A percentile compares a stretch with the other conserved stretches of the same genome.
Conservation (phyloP, 2,113 vertebrate species). For the Rafetus swinhoei region DNA sequence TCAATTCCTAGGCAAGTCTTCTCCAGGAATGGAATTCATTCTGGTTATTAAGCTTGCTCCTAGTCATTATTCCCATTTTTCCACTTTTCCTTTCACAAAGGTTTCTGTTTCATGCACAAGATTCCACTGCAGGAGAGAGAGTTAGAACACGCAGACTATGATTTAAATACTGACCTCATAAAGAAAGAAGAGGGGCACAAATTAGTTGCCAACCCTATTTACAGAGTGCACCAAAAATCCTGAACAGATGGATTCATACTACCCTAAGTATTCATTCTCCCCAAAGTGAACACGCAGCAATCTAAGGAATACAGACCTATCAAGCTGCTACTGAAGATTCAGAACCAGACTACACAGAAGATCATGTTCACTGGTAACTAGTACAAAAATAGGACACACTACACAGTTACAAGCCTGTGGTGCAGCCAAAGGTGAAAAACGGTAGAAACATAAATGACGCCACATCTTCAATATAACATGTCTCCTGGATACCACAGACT, state of each 20-base stretch:
- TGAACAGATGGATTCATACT: constrained; percentile 35
- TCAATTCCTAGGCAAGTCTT: neutral
- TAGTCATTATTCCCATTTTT: neutral
- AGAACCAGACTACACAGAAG: neutral
- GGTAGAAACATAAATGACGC: constrained; percentile 30
- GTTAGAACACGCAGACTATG: neutral
- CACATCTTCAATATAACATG: constrained; percentile 39
- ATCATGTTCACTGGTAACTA: constrained; percentile 28
- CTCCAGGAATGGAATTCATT: neutral
- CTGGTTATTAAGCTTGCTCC: neutral
- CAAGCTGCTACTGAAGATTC: constrained; percentile 22
- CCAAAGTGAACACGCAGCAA: constrained; percentile 16
- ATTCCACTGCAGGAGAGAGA: neutral
- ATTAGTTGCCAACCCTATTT: constrained; percentile 47
- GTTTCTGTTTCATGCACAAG: constrained; percentile 25
- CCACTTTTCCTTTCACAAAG: neutral
- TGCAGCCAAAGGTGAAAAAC: constrained; percentile 30
- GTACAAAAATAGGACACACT: constrained; percentile 10
- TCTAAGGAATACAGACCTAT: constrained; percentile 22
- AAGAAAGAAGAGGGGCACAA: constrained; percentile 33
- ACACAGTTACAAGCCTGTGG: constrained; percentile 25
- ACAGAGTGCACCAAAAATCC: neutral
- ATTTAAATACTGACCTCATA: constrained; percentile 9
- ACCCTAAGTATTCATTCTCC: constrained; percentile 19
- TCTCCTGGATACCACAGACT: constrained; percentile 40